Evolutionary conservation across 35 echinoderm and acorn worm genomes (phyloP).

Genomic region (Hemicentrotus pulcherrimus): DNA sequence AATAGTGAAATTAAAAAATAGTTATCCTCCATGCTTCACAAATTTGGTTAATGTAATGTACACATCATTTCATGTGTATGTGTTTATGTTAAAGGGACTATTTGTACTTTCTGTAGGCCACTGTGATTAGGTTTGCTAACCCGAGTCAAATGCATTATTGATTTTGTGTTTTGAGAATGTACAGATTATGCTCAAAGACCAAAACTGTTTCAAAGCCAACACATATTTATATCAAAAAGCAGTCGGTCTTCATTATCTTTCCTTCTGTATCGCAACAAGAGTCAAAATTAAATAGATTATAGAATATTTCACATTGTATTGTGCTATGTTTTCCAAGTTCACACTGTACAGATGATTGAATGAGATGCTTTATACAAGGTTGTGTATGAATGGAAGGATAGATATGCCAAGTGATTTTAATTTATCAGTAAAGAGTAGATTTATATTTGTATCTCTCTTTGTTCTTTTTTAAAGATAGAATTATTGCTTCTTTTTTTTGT

Average conservation of each 20-base stretch:
- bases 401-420: background rate
- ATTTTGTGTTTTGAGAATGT: background rate
- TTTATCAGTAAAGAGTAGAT: conserved; percentile 19
- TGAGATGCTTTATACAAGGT: conserved; percentile 3
- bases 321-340: background rate
- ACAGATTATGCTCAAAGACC: background rate
- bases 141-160: background rate
- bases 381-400: background rate
- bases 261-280: background rate
- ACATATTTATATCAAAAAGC: background rate
- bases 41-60: background rate
- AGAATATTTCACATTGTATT: background rate
- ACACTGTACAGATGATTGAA: background rate
- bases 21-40: background rate
- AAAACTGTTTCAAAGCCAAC: background rate
- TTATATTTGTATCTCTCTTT: background rate
- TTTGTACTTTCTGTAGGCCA: background rate
- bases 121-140: background rate
- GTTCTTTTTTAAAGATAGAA: background rate
- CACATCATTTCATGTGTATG: background rate
- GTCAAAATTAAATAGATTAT: background rate
- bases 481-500: background rate
- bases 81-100: background rate
- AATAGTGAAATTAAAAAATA: background rate
- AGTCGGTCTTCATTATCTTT: background rate